phyloP scores from a whole-genome alignment of 2,797 vertebrate species.

The Oceanodroma leucorhoa region DNA sequence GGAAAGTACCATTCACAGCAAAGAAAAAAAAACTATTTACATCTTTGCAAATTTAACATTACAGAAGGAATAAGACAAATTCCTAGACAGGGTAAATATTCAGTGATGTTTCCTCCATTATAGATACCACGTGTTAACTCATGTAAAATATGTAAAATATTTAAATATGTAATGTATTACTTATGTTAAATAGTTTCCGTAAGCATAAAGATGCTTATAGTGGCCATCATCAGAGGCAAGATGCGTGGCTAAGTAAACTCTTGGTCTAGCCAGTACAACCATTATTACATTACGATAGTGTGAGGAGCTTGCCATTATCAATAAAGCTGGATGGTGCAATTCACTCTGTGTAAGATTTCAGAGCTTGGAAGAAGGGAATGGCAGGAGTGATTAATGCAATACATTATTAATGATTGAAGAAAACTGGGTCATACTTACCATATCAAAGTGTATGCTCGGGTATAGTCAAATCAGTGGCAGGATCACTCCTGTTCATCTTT shows the following conservation, averaged over 20 bases:
- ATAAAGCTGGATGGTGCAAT: neutral
- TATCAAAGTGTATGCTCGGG: neutral
- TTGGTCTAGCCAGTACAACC: neutral
- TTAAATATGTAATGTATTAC: neutral
- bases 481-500: neutral
- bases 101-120: neutral
- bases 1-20: neutral
- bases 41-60: neutral
- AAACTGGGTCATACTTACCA: neutral
- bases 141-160: neutral
- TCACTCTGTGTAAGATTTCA: neutral
- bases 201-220: neutral
- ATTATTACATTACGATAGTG: neutral
- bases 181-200: neutral
- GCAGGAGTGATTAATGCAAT: neutral
- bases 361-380: neutral
- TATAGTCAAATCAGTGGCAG: neutral
- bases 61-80: neutral
- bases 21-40: neutral
- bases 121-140: neutral
- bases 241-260: neutral
- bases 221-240: neutral
- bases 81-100: neutral
- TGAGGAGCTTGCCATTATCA: neutral
- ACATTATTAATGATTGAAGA: neutral